These are phyloP conservation scores for Porites evermanni DNA, from an alignment of 92 coral and sea anemone genomes.

Conservation along the genomic window DNA sequence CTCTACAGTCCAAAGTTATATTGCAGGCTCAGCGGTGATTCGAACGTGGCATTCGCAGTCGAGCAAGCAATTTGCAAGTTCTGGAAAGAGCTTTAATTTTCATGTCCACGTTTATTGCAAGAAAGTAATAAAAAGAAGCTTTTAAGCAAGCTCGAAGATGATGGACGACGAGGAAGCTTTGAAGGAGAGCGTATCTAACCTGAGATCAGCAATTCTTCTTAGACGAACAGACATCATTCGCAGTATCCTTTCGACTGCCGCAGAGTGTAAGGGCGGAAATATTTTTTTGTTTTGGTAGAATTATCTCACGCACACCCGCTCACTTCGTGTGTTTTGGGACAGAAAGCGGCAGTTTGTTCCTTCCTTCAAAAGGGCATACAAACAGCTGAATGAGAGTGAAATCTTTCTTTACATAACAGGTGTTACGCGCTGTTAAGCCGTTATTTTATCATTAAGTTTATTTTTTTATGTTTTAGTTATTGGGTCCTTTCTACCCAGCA, in stretches of 20 bases:
- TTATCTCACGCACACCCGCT: background rate
- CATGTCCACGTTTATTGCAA: background rate
- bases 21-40: background rate
- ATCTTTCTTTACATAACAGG: no score
- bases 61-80: background rate
- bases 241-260: slow-evolving; percentile 95
- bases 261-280: slow-evolving; percentile 82
- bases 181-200: slow-evolving; percentile 91
- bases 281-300: background rate
- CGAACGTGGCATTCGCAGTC: slow-evolving; percentile 39
- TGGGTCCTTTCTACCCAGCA: background rate
- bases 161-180: slow-evolving; percentile 97
- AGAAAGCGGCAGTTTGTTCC: background rate
- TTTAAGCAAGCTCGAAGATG: background rate
- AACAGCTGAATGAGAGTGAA: background rate
- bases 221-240: slow-evolving; percentile 94
- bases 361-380: background rate
- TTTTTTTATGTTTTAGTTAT: no score
- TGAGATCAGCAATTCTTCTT: slow-evolving; percentile 87
- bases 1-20: background rate
- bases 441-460: no score
- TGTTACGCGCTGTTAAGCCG: no score
- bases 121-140: background rate
- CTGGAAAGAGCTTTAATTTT: background rate
- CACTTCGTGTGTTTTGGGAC: background rate